Base-by-base conservation (phyloP, 2,888 invertebrate species). In the Calliphora vomitoria region DNA sequence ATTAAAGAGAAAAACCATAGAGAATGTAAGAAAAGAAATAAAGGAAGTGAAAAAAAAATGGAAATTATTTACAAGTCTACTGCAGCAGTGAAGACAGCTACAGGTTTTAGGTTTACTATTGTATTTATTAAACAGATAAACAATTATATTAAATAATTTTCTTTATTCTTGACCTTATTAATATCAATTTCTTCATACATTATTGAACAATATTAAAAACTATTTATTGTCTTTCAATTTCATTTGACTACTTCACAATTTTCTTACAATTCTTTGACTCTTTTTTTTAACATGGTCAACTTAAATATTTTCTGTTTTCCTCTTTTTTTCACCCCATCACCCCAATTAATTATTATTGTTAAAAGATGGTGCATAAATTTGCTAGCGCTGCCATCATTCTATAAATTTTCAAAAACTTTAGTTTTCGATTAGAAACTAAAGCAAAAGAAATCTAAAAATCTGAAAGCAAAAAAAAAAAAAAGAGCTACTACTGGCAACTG, bases 1-100 rank as follows among this genome's bases (percentile, higher is more conserved):
- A 85, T 74, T 85, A 79, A 85, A 75, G 11, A 71, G 83, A 83
- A 84, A 72, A 74, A 66, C 4, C 50, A 53, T 50, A 75, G 41
- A 74, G 66, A 84, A 74, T 55, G 47, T 55, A 69, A 13, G 3
- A 35, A 5, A 71, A 13, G 44, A 44, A 11, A 44, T 68, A 82
- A 78, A 64, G 35, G 20, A 62, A 62, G 1, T 69, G n/a, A n/a
- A 44, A n/a, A 41, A 75, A 55, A 8, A 50, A 41, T 62, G 60
- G 31, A 53, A 44, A 68, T 53, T 6, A n/a, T 50, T n/a, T 50
- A 25, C 25, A 25, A 25, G 25, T n/a, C n/a, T n/a, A n/a, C n/a
- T n/a, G n/a, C n/a, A n/a, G n/a, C n/a, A n/a, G n/a, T n/a, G n/a
- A n/a, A n/a, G n/a, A n/a, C n/a, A n/a, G n/a, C n/a, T n/a, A n/a